A percentile compares a stretch with the other conserved stretches of the same genome.
Conservation (phyloP, 2,797 vertebrate species). For the Scyliorhinus canicula region DNA sequence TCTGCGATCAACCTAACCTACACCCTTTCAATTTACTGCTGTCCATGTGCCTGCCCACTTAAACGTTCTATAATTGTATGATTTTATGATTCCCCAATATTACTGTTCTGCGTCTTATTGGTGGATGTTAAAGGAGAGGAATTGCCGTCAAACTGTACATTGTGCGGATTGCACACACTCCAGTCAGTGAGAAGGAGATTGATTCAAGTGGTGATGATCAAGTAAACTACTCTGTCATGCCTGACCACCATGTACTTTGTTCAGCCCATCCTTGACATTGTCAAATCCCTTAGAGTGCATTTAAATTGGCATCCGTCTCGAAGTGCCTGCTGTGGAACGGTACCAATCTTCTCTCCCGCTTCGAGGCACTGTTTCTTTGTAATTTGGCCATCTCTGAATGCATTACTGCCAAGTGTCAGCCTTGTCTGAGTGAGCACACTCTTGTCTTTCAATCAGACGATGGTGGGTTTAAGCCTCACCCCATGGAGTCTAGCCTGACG, state of each 20-base stretch:
- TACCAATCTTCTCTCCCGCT: background rate
- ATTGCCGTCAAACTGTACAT: background rate
- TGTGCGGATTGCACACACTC: background rate
- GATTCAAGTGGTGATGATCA: background rate
- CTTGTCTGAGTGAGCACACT: background rate
- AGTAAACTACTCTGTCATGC: background rate
- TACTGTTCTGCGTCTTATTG: background rate
- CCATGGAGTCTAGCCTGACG: background rate
- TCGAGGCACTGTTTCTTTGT: background rate
- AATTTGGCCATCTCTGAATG: background rate
- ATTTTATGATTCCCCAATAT: background rate
- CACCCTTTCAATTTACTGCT: no score
- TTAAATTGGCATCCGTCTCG: background rate
- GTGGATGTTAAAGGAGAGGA: background rate
- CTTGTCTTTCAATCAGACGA: background rate
- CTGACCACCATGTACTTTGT: background rate
- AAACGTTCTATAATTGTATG: background rate
- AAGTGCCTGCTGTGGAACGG: background rate
- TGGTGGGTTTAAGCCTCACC: background rate
- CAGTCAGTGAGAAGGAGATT: background rate
- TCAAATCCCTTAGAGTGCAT: background rate
- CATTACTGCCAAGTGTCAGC: background rate
- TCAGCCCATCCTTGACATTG: background rate
- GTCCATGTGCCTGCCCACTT: no score
- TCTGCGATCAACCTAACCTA: no score